phyloP scores from a whole-genome alignment of 2,113 vertebrate genomes.

The Anoplopoma fimbria region DNA sequence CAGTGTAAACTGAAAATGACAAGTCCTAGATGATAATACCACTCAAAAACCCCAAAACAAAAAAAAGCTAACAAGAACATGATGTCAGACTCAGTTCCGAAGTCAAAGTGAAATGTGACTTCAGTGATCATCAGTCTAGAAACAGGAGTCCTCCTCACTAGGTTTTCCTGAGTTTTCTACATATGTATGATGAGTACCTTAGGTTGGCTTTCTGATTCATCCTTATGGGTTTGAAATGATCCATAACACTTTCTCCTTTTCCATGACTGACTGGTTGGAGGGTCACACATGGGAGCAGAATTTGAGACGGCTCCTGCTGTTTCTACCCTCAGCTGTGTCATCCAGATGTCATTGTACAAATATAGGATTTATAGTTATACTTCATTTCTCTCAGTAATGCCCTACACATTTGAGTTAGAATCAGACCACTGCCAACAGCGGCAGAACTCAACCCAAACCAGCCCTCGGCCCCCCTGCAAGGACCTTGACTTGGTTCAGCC shows the following conservation, averaged over 20 bases:
- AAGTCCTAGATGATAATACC: not conserved
- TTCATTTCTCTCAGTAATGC: not conserved
- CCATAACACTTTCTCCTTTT: not conserved
- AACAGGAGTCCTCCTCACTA: not conserved
- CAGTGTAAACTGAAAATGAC: not conserved
- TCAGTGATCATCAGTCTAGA: not conserved
- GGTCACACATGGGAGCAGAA: not conserved
- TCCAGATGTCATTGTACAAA: not conserved
- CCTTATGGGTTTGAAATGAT: not conserved
- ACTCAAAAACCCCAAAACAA: not conserved
- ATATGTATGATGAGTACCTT: not conserved
- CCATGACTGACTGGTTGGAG: not conserved
- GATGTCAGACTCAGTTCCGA: not conserved
- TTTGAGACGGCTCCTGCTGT: not conserved
- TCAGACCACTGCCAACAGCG: not conserved
- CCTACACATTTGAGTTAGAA: not conserved
- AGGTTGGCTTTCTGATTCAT: not conserved
- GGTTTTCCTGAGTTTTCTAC: not conserved
- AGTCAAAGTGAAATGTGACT: not conserved
- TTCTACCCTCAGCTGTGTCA: not conserved
- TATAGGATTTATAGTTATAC: not conserved
- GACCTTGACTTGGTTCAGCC: constrained; percentile 45
- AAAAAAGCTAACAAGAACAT: not conserved
- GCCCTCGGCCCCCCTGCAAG: not conserved
- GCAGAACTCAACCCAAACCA: not conserved